Evolutionary conservation across 2,113 vertebrate genomes (phyloP).

Genomic region (Bos indicus): DNA sequence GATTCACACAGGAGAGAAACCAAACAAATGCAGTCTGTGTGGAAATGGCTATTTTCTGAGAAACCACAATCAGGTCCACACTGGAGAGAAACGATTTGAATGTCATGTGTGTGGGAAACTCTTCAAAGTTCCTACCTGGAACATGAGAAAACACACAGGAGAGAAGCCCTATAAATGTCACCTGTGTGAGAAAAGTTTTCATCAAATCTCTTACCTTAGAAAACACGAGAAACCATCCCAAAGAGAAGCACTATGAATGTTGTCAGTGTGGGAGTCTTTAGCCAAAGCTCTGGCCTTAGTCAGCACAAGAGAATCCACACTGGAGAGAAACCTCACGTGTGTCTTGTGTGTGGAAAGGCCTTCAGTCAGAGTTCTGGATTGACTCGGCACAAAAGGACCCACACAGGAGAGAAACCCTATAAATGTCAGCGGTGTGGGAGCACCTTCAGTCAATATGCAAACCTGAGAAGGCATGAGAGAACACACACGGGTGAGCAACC

Average conservation of each 20-base stretch:
- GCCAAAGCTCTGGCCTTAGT: neutral
- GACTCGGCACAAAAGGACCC: neutral
- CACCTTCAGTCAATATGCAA: neutral
- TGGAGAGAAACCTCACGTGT: neutral
- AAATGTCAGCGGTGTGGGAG: neutral
- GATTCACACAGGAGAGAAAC: neutral
- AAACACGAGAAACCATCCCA: neutral
- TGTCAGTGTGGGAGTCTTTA: neutral
- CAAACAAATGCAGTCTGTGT: neutral
- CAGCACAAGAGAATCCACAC: neutral
- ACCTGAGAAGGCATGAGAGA: neutral
- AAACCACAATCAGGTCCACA: neutral
- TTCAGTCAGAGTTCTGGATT: neutral
- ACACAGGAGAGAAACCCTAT: neutral
- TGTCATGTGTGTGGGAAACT: neutral
- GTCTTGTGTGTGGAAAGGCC: neutral
- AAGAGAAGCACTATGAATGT: neutral
- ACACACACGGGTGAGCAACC: neutral
- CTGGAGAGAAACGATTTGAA: neutral
- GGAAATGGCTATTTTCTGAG: neutral
- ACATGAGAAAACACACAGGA: neutral
- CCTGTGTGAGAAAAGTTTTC: neutral
- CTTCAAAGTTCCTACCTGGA: neutral
- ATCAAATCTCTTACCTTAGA: neutral
- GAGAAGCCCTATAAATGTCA: neutral